phyloP scores from a whole-genome alignment of 2,797 vertebrate genomes.

The Delichon dasypus region DNA sequence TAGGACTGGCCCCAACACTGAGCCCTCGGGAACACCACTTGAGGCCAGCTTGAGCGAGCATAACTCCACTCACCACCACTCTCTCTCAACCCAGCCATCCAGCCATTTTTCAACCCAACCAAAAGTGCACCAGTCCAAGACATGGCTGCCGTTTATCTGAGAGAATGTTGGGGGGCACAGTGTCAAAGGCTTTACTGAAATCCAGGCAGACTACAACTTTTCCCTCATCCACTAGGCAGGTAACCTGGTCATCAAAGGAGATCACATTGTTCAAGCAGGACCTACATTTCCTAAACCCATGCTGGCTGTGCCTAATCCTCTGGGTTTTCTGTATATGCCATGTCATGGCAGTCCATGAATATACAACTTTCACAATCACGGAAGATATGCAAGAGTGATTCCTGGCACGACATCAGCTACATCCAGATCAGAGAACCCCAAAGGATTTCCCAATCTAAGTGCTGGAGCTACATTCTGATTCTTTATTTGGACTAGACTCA shows the following conservation, averaged over 20 bases:
- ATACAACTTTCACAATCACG: background rate
- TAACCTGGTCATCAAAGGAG: background rate
- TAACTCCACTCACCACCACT: background rate
- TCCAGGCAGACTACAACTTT: background rate
- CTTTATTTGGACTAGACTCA: background rate
- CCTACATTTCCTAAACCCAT: background rate
- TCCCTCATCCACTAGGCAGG: background rate
- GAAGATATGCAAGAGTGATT: background rate
- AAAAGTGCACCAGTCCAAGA: background rate
- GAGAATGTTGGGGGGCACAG: fast-evolving
- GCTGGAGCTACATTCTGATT: background rate
- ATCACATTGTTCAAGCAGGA: background rate
- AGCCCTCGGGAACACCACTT: background rate
- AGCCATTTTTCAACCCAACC: background rate
- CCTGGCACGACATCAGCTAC: background rate
- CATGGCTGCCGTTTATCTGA: background rate
- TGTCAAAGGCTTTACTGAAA: background rate
- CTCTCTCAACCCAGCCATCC: background rate
- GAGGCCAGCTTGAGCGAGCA: background rate
- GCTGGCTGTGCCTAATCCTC: background rate
- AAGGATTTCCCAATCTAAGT: background rate
- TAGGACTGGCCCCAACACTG: background rate
- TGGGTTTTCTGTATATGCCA: background rate
- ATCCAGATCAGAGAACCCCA: background rate
- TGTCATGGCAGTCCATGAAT: background rate